Conservation (phyloP, 2,888 invertebrate species). For the Ctena decussata region DNA sequence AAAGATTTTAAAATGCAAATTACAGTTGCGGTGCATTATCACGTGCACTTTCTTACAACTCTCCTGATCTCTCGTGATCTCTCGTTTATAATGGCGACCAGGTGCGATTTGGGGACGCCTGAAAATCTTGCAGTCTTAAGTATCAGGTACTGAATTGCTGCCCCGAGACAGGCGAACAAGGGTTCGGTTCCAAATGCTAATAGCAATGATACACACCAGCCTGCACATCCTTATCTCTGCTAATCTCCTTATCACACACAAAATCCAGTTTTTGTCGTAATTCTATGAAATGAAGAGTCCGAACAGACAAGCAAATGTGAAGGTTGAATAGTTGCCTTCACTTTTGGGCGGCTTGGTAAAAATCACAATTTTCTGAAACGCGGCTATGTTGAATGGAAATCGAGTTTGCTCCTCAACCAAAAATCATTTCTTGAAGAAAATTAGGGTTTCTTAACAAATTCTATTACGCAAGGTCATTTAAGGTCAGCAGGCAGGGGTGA, state of each 20-base stretch:
- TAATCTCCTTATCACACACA: no score
- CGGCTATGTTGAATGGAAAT: not conserved
- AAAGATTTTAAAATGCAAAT: not conserved
- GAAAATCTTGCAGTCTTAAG: not conserved
- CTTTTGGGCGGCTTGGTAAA: no score
- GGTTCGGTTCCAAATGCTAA: no score
- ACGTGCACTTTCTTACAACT: not conserved
- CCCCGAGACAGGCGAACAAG: no score
- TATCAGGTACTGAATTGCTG: not conserved
- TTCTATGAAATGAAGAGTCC: no score
- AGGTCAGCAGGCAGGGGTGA: conserved; percentile 35
- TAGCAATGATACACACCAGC: no score
- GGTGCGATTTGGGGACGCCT: not conserved
- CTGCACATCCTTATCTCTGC: no score
- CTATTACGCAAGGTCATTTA: conserved; percentile 25
- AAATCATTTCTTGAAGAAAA: not conserved
- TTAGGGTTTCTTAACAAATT: conserved; percentile 24
- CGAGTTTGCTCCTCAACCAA: not conserved
- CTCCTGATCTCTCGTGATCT: not conserved
- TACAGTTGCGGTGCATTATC: not conserved
- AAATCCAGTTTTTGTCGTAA: no score
- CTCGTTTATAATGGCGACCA: not conserved
- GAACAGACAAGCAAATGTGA: no score
- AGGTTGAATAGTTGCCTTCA: no score
- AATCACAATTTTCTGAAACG: no score